A percentile compares a stretch with the other conserved stretches of the same genome.
These are phyloP conservation scores for Muscicapa comitata DNA, from an alignment of 2,797 vertebrate genomes.

Conservation along the genomic window DNA sequence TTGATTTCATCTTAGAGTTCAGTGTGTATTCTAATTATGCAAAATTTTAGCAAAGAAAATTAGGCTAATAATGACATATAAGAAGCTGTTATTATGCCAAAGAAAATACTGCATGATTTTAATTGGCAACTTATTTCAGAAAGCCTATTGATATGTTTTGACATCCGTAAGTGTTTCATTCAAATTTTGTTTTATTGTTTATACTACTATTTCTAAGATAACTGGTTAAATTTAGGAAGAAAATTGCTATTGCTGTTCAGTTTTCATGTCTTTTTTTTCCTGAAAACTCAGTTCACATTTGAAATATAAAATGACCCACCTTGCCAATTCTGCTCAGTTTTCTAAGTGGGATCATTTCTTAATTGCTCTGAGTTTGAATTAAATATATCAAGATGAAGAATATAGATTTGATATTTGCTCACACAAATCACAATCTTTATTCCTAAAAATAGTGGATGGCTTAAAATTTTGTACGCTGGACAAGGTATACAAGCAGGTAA, in stretches of 20 bases:
- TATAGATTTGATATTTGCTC: neutral
- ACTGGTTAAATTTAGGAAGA: neutral
- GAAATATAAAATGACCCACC: neutral
- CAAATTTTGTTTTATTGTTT: neutral
- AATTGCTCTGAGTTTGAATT: neutral
- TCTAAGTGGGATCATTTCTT: neutral
- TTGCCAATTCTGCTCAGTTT: neutral
- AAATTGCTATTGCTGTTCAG: fast-evolving
- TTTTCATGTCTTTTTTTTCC: neutral
- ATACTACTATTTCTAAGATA: neutral
- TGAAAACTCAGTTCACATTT: neutral
- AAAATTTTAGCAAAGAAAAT: slow-evolving; percentile 11
- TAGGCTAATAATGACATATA: neutral
- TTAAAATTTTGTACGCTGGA: neutral
- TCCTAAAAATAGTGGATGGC: neutral
- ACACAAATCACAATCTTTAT: neutral
- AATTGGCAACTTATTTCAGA: neutral
- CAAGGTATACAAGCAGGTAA: neutral
- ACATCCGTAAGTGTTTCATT: neutral
- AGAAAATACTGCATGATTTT: neutral
- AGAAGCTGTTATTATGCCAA: neutral
- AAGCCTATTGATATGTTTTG: neutral
- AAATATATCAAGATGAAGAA: neutral
- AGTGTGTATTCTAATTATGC: neutral
- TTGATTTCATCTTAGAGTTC: neutral